Conservation (phyloP, 2,113 vertebrate genomes). For the Pongo abelii region DNA sequence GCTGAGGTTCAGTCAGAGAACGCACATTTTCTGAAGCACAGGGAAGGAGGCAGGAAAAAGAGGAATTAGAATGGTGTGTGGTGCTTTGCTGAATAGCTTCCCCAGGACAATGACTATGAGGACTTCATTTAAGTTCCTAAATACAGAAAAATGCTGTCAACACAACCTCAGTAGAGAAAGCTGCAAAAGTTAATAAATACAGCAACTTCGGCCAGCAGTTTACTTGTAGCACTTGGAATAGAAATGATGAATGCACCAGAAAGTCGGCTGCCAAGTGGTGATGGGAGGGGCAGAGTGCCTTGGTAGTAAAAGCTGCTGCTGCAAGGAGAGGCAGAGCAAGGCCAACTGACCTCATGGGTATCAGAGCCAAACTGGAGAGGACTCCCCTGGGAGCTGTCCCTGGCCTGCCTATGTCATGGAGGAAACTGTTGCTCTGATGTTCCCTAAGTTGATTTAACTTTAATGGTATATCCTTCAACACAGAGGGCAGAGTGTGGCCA, state of each 20-base stretch:
- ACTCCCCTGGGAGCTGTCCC: background rate
- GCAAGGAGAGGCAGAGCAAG: background rate
- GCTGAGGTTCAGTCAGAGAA: background rate
- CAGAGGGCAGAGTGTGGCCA: background rate
- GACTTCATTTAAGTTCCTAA: background rate
- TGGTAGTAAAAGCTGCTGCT: background rate
- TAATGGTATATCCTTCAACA: background rate
- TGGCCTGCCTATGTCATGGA: background rate
- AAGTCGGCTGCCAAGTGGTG: background rate
- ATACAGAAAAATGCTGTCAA: background rate
- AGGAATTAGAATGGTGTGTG: background rate
- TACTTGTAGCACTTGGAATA: background rate
- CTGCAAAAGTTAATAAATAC: background rate
- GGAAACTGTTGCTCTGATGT: background rate
- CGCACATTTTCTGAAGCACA: background rate
- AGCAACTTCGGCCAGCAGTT: background rate
- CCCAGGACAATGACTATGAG: background rate
- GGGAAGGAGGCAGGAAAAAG: background rate
- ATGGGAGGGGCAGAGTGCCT: too few species aligned
- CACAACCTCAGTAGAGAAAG: background rate
- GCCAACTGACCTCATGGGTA: rapidly evolving
- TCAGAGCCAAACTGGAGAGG: background rate
- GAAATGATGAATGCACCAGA: background rate
- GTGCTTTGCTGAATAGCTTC: background rate
- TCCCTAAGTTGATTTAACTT: background rate